phyloP scores from a whole-genome alignment of 2,888 invertebrate species.

The Leptopilina drosophilae region DNA sequence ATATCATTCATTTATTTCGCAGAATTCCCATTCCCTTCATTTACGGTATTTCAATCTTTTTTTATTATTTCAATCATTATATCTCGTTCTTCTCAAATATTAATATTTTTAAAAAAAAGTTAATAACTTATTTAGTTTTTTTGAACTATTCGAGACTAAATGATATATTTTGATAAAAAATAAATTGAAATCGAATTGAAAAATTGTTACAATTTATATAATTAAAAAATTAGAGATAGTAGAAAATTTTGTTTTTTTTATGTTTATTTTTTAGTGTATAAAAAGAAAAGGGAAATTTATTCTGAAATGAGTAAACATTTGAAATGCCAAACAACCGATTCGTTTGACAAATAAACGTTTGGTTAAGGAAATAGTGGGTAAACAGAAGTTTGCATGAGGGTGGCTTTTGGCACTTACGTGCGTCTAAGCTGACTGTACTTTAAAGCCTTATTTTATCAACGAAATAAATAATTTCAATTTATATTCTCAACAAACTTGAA shows the following conservation, averaged over 20 bases:
- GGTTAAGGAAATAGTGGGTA: slow-evolving; percentile 60
- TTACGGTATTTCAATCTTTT: neutral
- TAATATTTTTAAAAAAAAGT: too few relatives aligned
- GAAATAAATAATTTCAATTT: neutral
- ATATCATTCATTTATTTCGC: neutral
- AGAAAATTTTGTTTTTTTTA: too few relatives aligned
- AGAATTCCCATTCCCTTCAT: neutral
- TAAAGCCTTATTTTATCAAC: neutral
- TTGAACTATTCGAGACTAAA: too few relatives aligned
- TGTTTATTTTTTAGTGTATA: too few relatives aligned
- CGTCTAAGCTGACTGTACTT: neutral
- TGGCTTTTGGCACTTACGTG: slow-evolving; percentile 31
- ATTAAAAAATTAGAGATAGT: too few relatives aligned
- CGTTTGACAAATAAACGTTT: slow-evolving; percentile 60
- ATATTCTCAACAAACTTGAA: neutral
- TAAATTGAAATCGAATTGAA: too few relatives aligned
- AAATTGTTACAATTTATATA: too few relatives aligned
- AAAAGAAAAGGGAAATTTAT: neutral
- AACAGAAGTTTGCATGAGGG: slow-evolving; percentile 44
- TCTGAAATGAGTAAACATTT: slow-evolving; percentile 51
- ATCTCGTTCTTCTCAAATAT: too few relatives aligned
- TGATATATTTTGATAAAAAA: too few relatives aligned
- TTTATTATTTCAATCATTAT: too few relatives aligned
- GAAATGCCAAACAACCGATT: slow-evolving; percentile 52
- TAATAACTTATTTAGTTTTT: too few relatives aligned